Conservation (phyloP, 2,888 invertebrate species). For the Micropterix aruncella region DNA sequence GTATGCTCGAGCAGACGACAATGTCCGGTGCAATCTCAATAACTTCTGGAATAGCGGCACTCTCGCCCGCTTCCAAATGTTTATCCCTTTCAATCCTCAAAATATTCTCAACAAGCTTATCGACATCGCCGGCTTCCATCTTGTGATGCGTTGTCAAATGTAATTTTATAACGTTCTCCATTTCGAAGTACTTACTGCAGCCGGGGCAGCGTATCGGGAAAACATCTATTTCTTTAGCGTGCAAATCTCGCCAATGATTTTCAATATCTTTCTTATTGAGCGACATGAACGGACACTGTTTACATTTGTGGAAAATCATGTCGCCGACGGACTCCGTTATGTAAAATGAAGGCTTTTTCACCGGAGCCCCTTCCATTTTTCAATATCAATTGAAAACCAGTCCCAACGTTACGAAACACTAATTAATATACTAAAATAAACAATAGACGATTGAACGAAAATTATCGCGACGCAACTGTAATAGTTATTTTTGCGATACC, state of each 20-base stretch:
- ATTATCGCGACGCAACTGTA: too few species aligned
- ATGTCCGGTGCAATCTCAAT: constrained; percentile 33
- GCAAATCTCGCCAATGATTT: constrained; percentile 34
- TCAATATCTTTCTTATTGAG: constrained; percentile 37
- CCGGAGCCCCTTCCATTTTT: too few species aligned
- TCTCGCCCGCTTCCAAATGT: constrained; percentile 15
- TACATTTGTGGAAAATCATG: constrained; percentile 37
- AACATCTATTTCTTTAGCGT: constrained; percentile 33
- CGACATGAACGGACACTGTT: constrained; percentile 39
- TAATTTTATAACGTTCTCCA: constrained; percentile 43
- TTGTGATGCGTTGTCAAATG: constrained; percentile 57
- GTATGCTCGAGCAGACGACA: constrained; percentile 19
- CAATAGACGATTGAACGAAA: too few species aligned
- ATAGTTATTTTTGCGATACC: too few species aligned
- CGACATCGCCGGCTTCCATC: constrained; percentile 44
- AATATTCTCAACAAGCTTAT: constrained; percentile 40
- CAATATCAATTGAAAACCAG: too few species aligned
- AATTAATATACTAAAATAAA: too few species aligned
- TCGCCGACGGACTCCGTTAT: constrained; percentile 35
- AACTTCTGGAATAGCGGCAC: constrained; percentile 29
- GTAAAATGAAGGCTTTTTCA: constrained; percentile 19
- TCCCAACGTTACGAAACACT: too few species aligned
- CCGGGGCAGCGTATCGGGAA: constrained; percentile 49
- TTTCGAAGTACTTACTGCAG: constrained; percentile 49
- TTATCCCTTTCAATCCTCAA: constrained; percentile 26